Percentiles rank a stretch among this genome's conserved stretches.
Conservation (phyloP, 2,888 invertebrate genomes). For the Strigamia transsilvanica region DNA sequence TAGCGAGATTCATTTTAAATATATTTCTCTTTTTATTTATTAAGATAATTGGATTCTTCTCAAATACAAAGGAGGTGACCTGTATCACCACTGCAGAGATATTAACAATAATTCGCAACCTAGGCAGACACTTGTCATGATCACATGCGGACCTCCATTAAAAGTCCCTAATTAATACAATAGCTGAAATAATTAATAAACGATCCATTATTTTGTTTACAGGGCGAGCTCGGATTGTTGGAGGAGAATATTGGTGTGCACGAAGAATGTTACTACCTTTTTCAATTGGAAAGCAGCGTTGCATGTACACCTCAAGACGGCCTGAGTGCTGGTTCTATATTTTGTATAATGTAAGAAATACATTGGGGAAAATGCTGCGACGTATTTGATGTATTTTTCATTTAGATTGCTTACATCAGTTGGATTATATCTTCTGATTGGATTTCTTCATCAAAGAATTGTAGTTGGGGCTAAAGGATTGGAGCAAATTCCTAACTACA, state of each 20-base stretch:
- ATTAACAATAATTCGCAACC: not conserved
- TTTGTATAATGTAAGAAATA: conserved; percentile 63
- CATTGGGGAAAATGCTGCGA: not conserved
- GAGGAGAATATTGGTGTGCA: conserved; percentile 60
- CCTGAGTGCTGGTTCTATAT: conserved; percentile 62
- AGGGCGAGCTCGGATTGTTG: conserved; percentile 59
- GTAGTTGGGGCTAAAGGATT: conserved; percentile 63
- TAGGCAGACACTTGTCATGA: conserved; percentile 25
- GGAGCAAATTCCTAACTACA: conserved; percentile 64
- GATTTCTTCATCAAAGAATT: conserved; percentile 63
- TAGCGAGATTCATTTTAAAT: not conserved
- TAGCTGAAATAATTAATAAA: not conserved
- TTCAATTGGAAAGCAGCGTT: conserved; percentile 60
- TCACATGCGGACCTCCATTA: not conserved
- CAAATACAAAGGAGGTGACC: not conserved
- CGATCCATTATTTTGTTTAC: not conserved
- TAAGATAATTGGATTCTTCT: conserved; percentile 44
- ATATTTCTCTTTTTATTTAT: too few relatives aligned
- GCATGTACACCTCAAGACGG: conserved; percentile 56
- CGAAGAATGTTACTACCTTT: conserved; percentile 62
- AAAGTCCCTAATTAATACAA: not conserved
- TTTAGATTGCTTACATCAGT: conserved; percentile 61
- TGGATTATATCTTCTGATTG: conserved; percentile 62
- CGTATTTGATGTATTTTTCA: not conserved
- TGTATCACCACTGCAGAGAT: not conserved